Evolutionary conservation across 2,113 vertebrate genomes (phyloP).

Genomic region (Entomyzon cyanotis): DNA sequence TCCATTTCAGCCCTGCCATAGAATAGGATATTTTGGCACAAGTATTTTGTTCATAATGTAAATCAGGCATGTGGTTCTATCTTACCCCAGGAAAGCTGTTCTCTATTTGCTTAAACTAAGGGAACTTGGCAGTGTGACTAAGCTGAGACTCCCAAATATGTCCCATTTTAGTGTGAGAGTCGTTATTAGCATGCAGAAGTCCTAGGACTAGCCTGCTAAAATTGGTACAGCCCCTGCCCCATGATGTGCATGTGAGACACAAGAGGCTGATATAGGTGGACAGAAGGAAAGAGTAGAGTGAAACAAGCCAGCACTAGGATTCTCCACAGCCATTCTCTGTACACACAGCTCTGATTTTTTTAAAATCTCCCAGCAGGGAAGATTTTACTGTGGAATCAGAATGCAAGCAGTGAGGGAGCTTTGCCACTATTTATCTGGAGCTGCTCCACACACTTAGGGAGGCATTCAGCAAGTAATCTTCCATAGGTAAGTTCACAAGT

Average conservation of each 20-base stretch:
- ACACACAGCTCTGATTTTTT: background rate
- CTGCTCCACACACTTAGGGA: background rate
- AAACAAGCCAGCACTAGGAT: background rate
- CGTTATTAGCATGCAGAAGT: background rate
- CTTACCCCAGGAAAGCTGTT: background rate
- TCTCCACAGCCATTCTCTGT: background rate
- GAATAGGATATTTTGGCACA: background rate
- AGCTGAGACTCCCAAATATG: background rate
- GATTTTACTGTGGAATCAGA: background rate
- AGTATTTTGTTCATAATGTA: background rate
- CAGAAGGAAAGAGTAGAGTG: background rate
- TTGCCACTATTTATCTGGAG: background rate
- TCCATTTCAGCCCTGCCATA: background rate
- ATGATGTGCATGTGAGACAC: background rate
- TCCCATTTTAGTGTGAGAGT: background rate
- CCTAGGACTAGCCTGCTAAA: background rate
- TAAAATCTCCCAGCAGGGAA: background rate
- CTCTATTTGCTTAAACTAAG: background rate
- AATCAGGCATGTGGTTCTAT: background rate
- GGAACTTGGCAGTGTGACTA: background rate
- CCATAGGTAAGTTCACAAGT: background rate
- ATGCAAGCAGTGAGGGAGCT: background rate
- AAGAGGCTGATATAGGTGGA: background rate
- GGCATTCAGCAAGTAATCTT: background rate
- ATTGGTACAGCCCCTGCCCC: background rate